Evolutionary conservation across 2,113 vertebrate genomes (phyloP), one percentile per base, ranked within the genome.

Genomic region (Nestor notabilis): DNA sequence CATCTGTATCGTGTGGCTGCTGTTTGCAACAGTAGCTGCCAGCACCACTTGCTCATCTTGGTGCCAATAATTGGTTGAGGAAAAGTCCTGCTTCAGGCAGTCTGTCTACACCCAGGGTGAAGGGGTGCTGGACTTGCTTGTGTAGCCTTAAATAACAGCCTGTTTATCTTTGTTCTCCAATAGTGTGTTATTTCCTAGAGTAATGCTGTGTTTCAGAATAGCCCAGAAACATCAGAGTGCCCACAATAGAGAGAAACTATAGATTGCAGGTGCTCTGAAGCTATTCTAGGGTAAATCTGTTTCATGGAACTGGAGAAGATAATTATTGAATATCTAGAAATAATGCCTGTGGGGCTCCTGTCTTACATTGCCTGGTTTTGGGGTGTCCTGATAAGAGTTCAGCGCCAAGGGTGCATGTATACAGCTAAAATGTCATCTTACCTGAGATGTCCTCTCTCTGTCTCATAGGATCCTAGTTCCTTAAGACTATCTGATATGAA

Each of bases 1-100:
- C 33, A 23, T 13, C 56, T 0, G 1, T 18, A 4, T 9, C 58
- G 8, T 0, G 0, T 1, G 28, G 39, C 68, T 74, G 41, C 63
- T 44, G 12, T 50, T 55, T 11, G 4, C 1, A 6, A 15, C 47
- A 13, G 20, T 4, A 1, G 10, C 66, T 70, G 37, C 60, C 58
- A 37, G 14, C 23, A 12, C 19, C 17, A 24, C n/a, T 13, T 0
- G 0, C 44, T 29, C 47, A 2, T 28, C 28, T 19, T 6, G 37
- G 35, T 23, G 10, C 43, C 33, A 31, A 60, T 2, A 28, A 18
- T 8, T 2, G 11, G 1, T 61, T 31, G 68, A 28, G 61, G 13
- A 23, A 14, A 53, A 65, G 8, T 15, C 28, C 53, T 63, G 63
- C 29, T 83, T 10, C 3, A 16, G 33, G 37, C 44, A 58, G 64